Evolutionary conservation across 2,797 vertebrate species (phyloP), one percentile per base, ranked within the genome.

Genomic region (Heteromormyrus szaboi): DNA sequence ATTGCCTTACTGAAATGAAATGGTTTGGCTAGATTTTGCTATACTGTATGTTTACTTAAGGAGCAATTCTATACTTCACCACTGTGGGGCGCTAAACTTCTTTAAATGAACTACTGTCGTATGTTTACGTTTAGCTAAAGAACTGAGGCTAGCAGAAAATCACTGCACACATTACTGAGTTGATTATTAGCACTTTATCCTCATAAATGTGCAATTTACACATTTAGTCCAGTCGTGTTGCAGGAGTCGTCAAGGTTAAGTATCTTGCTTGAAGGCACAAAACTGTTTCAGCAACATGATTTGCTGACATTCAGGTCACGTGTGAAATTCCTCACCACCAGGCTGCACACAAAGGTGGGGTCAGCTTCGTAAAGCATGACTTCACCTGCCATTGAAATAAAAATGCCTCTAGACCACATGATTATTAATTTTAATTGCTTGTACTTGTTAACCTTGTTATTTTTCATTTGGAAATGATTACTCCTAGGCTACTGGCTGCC

Each of bases 401-500:
- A 5, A n/a, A 79, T 46, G 19, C 76, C 19, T 81, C 76, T 44
- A 46, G 76, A 81, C 19, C 41, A 81, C 17, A 46, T 22, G 76
- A 9, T 22, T 46, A 46, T 81, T 81, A n/a, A 81, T 81, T 81
- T n/a, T 81, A 44, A 81, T 44, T 19, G 41, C 19, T 46, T 81
- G 76, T 81, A 11, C 41, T 46, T 17, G 76, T 46, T 46, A 81
- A 85, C 81, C 44, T 81, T 22, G 17, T 72, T 37, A 37, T 83
- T 29, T 89, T 2, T 87, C 22, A 56, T 88, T 84, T 54, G 48
- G 14, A 4, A 3, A 25, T 90, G 9, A 1, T 87, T 88, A 50
- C 44, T 85, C 4, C 3, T 89, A 99, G 99, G 98, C 85, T 98
- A 98, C 89, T 99, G 98, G 98, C 91, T 99, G 88, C 98, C 98